phyloP scores from a whole-genome alignment of 92 coral and sea anemone species.

The Nematostella vectensis region DNA sequence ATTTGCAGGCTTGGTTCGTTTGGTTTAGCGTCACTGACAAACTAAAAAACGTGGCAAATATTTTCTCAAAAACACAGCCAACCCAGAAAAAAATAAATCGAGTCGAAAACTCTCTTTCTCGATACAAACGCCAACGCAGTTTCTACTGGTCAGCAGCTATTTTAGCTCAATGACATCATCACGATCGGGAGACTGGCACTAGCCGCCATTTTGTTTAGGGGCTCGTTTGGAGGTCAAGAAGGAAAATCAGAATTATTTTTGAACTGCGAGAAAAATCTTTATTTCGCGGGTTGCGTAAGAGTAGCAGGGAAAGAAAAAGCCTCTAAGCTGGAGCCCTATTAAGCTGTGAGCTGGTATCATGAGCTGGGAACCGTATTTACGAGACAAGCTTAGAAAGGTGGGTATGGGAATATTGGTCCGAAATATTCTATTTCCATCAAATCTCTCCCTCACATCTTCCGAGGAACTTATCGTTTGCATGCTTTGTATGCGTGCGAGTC shows the following conservation, averaged over 20 bases:
- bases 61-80: background rate
- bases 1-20: too few relatives aligned
- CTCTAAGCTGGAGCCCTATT: background rate
- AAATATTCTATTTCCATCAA: too few relatives aligned
- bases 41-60: background rate
- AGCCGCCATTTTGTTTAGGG: conserved; percentile 22
- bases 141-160: conserved; percentile 19
- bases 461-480: too few relatives aligned
- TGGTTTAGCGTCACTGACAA: too few relatives aligned
- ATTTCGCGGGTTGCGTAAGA: too few relatives aligned
- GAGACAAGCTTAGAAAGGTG: conserved; percentile 45
- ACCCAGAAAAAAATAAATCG: too few relatives aligned
- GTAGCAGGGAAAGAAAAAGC: too few relatives aligned
- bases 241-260: background rate
- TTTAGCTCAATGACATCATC: conserved; percentile 18
- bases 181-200: conserved; percentile 7
- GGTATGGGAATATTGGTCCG: background rate
- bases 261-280: too few relatives aligned
- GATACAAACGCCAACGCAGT: too few relatives aligned
- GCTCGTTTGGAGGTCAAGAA: background rate
- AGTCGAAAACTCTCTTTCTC: too few relatives aligned
- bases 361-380: conserved; percentile 37
- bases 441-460: too few relatives aligned
- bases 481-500: too few relatives aligned
- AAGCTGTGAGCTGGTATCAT: conserved; percentile 4